Percentiles rank a stretch among this genome's conserved stretches.
These are phyloP conservation scores for Drepana falcataria DNA, from an alignment of 2,888 invertebrate species.

Conservation along the genomic window DNA sequence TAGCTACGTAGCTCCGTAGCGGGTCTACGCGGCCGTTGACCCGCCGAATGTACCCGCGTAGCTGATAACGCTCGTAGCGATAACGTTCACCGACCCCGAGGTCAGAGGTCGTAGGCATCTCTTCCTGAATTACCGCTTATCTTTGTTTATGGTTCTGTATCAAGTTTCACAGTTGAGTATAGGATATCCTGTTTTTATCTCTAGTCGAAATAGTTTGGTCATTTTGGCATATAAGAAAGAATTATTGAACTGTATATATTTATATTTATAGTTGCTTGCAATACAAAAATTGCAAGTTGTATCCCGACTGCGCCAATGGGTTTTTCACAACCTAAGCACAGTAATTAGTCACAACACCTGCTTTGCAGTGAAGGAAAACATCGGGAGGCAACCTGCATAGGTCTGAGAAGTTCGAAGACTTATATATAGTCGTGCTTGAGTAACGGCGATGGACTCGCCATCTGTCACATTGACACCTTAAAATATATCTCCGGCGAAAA, in stretches of 20 bases:
- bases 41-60: slow-evolving; percentile 31
- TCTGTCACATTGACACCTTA: too few relatives aligned
- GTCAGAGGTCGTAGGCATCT: slow-evolving; percentile 2
- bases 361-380: too few relatives aligned
- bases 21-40: slow-evolving; percentile 38
- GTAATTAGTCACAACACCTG: too few relatives aligned
- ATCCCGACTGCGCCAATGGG: too few relatives aligned
- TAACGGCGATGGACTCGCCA: too few relatives aligned
- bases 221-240: slow-evolving; percentile 10
- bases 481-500: too few relatives aligned
- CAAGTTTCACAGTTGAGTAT: neutral
- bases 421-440: too few relatives aligned
- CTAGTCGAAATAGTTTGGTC: slow-evolving; percentile 14
- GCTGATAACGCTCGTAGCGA: slow-evolving; percentile 31
- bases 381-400: too few relatives aligned
- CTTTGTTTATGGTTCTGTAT: neutral
- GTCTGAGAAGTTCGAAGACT: too few relatives aligned
- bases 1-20: slow-evolving; percentile 22
- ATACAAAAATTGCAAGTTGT: too few relatives aligned
- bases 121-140: neutral
- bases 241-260: neutral
- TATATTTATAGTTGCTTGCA: too few relatives aligned
- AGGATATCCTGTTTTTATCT: slow-evolving; percentile 1
- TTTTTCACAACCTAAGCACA: too few relatives aligned
- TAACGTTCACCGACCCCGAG: slow-evolving; percentile 33